Percentiles rank a stretch among this genome's conserved stretches.
Conservation (phyloP, 2,113 vertebrate species). For the Bombycilla garrulus region DNA sequence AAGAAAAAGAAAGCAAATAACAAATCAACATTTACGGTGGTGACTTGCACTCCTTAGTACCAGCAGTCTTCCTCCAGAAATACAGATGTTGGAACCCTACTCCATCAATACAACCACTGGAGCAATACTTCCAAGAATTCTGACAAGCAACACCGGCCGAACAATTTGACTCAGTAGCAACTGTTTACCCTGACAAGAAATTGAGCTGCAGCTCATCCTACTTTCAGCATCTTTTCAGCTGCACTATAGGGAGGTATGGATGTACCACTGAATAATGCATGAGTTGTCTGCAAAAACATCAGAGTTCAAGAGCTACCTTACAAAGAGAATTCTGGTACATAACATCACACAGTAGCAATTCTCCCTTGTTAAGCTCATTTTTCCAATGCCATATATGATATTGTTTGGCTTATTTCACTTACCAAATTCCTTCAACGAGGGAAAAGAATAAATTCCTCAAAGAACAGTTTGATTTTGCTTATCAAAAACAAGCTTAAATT, state of each 20-base stretch:
- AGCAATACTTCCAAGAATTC: background rate
- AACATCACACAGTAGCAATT: background rate
- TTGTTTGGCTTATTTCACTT: background rate
- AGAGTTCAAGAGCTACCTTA: background rate
- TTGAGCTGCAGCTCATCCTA: background rate
- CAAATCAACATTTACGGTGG: background rate
- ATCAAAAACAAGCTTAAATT: background rate
- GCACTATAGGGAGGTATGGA: background rate
- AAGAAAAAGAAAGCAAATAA: background rate
- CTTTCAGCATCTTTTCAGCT: background rate
- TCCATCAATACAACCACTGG: background rate
- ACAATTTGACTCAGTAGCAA: background rate
- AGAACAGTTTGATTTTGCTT: background rate
- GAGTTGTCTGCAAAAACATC: background rate
- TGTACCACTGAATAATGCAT: background rate
- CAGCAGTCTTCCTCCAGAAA: background rate
- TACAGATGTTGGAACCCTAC: background rate
- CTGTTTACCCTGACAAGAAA: background rate
- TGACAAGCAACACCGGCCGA: background rate
- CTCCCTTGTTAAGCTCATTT: background rate
- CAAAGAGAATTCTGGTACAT: background rate
- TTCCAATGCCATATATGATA: background rate
- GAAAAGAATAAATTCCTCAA: background rate
- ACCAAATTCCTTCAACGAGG: background rate
- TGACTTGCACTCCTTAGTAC: background rate